A percentile compares a stretch with the other conserved stretches of the same genome.
Evolutionary conservation across 2,888 invertebrate genomes (phyloP).

Genomic region (Calephelis perditalis): DNA sequence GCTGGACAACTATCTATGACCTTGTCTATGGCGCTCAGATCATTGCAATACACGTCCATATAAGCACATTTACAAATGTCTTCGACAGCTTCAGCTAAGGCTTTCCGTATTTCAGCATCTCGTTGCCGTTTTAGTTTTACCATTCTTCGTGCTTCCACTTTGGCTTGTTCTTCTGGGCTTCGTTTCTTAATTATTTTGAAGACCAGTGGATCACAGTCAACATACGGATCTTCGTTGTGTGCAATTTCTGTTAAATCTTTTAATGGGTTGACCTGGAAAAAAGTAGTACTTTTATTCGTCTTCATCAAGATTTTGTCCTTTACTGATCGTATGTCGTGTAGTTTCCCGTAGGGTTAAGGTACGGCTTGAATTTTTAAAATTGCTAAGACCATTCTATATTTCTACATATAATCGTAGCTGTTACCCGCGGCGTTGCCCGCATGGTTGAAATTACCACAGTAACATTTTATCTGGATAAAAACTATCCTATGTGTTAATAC

Average conservation of each 20-base stretch:
- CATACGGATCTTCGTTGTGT: conserved; percentile 81
- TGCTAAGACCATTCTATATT: too few species aligned
- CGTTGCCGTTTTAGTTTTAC: conserved; percentile 75
- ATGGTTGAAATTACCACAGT: too few species aligned
- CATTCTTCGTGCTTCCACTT: conserved; percentile 73
- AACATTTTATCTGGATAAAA: too few species aligned
- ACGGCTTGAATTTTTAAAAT: too few species aligned
- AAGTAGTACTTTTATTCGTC: too few species aligned
- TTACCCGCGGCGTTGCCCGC: too few species aligned
- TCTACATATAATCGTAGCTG: too few species aligned
- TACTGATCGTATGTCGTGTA: too few species aligned
- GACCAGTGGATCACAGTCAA: conserved; percentile 82
- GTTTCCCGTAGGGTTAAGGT: too few species aligned
- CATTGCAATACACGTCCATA: conserved; percentile 71
- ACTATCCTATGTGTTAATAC: too few species aligned
- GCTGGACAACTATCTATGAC: conserved; percentile 66
- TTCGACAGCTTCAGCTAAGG: conserved; percentile 63
- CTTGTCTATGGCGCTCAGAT: conserved; percentile 60
- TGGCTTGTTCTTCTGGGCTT: conserved; percentile 71
- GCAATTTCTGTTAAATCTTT: conserved; percentile 78
- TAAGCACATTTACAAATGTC: conserved; percentile 73
- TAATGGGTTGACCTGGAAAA: conserved; percentile 76
- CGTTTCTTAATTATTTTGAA: conserved; percentile 82
- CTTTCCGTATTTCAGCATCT: conserved; percentile 70
- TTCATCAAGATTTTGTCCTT: too few species aligned